phyloP scores from a whole-genome alignment of 1,140 invertebrate species.

The Lepidotrigona ventralis region DNA sequence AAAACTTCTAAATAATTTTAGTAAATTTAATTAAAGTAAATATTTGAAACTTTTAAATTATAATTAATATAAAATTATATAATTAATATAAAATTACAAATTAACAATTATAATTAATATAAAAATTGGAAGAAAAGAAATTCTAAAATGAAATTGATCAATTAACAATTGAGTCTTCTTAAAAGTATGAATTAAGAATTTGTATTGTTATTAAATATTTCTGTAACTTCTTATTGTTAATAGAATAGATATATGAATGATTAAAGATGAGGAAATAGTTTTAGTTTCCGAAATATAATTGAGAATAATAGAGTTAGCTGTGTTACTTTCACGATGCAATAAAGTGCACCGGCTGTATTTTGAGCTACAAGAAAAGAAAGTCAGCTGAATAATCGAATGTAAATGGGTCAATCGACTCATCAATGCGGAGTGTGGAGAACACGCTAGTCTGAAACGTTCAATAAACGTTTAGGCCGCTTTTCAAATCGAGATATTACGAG shows the following conservation, averaged over 20 bases:
- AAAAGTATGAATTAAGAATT: too few relatives aligned
- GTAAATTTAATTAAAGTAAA: too few relatives aligned
- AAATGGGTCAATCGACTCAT: constrained; percentile 29
- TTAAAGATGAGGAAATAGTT: not conserved
- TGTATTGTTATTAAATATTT: not conserved
- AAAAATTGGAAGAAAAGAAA: too few relatives aligned
- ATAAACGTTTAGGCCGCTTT: constrained; percentile 53
- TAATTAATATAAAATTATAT: too few relatives aligned
- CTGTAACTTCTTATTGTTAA: not conserved
- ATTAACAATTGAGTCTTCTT: too few relatives aligned
- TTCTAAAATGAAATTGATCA: too few relatives aligned
- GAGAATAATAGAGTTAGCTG: not conserved
- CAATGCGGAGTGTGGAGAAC: not conserved
- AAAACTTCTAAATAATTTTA: too few relatives aligned
- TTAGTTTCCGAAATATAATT: not conserved
- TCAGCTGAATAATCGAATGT: constrained; percentile 34
- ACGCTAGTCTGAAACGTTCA: constrained; percentile 47
- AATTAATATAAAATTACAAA: too few relatives aligned
- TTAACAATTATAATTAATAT: too few relatives aligned
- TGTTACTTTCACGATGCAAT: not conserved
- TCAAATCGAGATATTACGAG: constrained; percentile 40
- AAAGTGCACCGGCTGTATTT: not conserved
- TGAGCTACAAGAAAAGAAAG: constrained; percentile 11
- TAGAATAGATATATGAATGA: not conserved
- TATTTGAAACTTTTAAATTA: too few relatives aligned